Percentiles rank a stretch among this genome's conserved stretches.
Conservation (phyloP, 2,888 invertebrate genomes). For the Agrypnus murinus region DNA sequence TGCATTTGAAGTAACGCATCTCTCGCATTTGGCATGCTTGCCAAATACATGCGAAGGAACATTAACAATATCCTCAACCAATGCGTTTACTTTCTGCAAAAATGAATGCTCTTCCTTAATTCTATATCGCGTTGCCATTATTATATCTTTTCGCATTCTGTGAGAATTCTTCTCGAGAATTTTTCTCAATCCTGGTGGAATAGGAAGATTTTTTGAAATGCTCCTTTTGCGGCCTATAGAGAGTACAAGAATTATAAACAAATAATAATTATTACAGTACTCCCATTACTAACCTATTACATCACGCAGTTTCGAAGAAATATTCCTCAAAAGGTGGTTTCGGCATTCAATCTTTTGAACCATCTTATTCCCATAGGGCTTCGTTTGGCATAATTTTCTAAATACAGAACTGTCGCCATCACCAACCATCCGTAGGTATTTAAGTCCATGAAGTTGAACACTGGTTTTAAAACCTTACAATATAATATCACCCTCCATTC, state of each 20-base stretch:
- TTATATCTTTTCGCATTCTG: constrained; percentile 4
- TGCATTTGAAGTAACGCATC: too few relatives aligned
- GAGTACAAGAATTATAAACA: background rate
- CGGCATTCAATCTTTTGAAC: constrained; percentile 4
- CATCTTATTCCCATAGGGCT: constrained; percentile 2
- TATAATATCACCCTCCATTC: constrained; percentile 11
- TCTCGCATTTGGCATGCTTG: constrained; percentile 1
- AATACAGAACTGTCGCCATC: constrained; percentile 5
- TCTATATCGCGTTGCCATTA: background rate
- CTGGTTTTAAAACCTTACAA: background rate
- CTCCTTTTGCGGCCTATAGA: background rate
- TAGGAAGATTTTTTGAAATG: background rate
- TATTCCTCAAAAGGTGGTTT: constrained; percentile 3
- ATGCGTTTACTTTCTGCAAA: background rate
- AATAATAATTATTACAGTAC: background rate
- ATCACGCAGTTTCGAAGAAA: background rate
- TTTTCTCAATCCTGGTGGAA: background rate
- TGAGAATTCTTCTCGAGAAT: background rate
- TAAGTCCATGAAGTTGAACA: background rate
- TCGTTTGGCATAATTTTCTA: constrained; percentile 5
- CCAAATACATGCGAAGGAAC: constrained; percentile 13
- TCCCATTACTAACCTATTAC: background rate
- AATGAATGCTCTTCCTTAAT: background rate
- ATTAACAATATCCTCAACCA: background rate
- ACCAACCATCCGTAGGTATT: background rate